Evolutionary conservation across 2,113 vertebrate species (phyloP).

Genomic region (Ctenomys sociabilis): DNA sequence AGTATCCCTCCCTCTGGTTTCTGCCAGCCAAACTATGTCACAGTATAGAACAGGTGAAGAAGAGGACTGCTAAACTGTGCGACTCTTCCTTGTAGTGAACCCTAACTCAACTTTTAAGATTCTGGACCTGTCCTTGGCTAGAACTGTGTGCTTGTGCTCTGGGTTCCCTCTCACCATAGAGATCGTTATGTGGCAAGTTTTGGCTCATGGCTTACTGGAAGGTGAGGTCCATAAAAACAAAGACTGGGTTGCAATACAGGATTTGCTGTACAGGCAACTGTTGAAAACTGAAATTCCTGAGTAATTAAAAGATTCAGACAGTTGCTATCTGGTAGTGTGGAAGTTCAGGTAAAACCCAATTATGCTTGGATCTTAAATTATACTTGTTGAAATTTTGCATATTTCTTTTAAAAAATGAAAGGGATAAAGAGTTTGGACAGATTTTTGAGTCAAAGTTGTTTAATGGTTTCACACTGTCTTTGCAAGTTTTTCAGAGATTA

Average conservation of each 20-base stretch:
- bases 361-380: constrained; percentile 2
- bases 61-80: background rate
- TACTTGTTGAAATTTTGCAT: constrained; percentile 26
- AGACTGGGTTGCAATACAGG: background rate
- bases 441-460: constrained; percentile 27
- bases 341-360: background rate
- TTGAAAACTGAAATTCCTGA: constrained; percentile 9
- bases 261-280: background rate
- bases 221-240: background rate
- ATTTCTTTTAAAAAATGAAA: constrained; percentile 22
- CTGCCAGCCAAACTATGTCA: background rate
- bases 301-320: background rate
- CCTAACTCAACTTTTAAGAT: background rate
- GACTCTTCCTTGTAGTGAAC: background rate
- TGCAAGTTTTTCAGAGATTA: background rate
- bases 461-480: background rate
- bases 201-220: background rate
- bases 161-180: background rate
- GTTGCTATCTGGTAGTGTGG: background rate
- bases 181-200: background rate
- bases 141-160: rapidly evolving
- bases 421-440: background rate
- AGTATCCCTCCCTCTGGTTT: background rate
- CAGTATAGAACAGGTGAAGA: background rate
- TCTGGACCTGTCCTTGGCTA: too few species aligned